Evolutionary conservation across 1,140 invertebrate species (phyloP).

Genomic region (Platorchestia sp.): DNA sequence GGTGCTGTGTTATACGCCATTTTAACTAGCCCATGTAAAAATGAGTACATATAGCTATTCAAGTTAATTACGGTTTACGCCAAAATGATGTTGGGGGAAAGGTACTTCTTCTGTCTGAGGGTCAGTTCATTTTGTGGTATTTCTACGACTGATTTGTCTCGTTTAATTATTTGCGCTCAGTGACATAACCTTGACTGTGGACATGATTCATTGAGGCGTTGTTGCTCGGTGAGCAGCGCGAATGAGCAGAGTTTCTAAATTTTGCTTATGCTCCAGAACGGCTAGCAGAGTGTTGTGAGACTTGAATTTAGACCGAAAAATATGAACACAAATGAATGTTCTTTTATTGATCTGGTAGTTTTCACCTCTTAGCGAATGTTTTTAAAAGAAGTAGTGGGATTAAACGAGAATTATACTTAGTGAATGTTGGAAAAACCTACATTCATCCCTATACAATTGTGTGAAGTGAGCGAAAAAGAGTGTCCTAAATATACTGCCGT

Average conservation of each 20-base stretch:
- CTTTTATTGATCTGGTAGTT: too few species aligned
- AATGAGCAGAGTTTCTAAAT: neutral
- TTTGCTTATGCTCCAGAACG: neutral
- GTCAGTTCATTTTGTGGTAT: neutral
- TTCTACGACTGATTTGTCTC: neutral
- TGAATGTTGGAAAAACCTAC: neutral
- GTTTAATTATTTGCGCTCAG: neutral
- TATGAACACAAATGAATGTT: too few species aligned
- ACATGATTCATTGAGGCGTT: too few species aligned
- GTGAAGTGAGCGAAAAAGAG: neutral
- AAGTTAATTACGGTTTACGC: neutral
- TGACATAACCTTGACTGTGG: too few species aligned
- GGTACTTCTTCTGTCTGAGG: neutral
- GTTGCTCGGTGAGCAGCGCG: too few species aligned
- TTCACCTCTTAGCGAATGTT: neutral
- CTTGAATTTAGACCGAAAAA: neutral
- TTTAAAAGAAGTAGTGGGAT: neutral
- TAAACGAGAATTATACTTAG: neutral
- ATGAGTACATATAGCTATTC: neutral
- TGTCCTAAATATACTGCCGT: neutral
- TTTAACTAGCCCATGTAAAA: neutral
- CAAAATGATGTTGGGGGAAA: neutral
- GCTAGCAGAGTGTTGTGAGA: neutral
- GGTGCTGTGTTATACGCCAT: neutral
- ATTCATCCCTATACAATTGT: neutral